phyloP scores from a whole-genome alignment of 2,113 vertebrate species.

The Barnardius zonarius region DNA sequence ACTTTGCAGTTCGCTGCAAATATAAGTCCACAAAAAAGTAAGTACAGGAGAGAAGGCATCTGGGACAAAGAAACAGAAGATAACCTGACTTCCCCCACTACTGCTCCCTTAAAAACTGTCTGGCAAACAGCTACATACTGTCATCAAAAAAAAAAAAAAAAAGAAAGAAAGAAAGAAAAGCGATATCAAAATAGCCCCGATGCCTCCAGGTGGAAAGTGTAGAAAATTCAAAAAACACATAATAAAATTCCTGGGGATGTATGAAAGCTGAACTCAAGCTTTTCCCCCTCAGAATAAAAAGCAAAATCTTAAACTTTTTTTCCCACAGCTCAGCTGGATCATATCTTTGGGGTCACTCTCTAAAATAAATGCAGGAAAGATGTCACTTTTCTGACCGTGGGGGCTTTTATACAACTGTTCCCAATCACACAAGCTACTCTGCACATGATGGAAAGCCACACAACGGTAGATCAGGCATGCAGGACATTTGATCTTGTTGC shows the following conservation, averaged over 20 bases:
- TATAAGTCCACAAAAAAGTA: neutral
- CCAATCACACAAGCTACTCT: neutral
- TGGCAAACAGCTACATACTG: neutral
- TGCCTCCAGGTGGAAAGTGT: neutral
- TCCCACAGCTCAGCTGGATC: neutral
- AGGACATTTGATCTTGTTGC: neutral
- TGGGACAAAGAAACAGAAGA: neutral
- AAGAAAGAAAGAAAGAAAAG: neutral
- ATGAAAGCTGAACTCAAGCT: neutral
- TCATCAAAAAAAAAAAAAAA: neutral
- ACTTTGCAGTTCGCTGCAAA: neutral
- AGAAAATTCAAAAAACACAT: neutral
- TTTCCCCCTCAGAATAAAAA: neutral
- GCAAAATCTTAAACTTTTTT: neutral
- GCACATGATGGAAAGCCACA: neutral
- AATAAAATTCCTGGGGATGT: neutral
- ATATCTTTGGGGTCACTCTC: neutral
- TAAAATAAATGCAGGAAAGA: neutral
- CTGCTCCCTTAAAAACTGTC: neutral
- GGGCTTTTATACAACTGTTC: neutral
- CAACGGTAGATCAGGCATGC: rapidly evolving
- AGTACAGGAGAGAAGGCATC: neutral
- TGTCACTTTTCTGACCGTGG: rapidly evolving
- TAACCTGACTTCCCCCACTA: neutral
- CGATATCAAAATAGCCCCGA: neutral